These are phyloP conservation scores for Torymus aiolomorphi DNA, from an alignment of 2,888 invertebrate species.

Conservation along the genomic window DNA sequence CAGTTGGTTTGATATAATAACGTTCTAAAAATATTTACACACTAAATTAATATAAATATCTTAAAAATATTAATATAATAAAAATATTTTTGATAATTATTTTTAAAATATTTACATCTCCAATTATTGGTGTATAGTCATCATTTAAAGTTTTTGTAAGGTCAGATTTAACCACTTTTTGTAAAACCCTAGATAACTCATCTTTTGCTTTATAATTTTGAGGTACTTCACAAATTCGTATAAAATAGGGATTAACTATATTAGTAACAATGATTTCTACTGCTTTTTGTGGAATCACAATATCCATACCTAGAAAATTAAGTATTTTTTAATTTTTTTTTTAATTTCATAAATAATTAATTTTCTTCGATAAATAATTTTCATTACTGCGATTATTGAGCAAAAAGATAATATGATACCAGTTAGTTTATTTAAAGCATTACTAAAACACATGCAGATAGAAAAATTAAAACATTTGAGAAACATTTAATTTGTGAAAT, in stretches of 20 bases:
- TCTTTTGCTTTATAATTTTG: conserved; percentile 49
- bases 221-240: conserved; percentile 62
- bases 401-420: too few species aligned
- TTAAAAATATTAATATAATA: conserved; percentile 29
- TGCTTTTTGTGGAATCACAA: conserved; percentile 54
- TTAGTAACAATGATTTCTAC: conserved; percentile 64
- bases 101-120: conserved; percentile 49
- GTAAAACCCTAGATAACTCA: conserved; percentile 57
- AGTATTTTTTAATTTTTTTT: too few species aligned
- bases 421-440: not conserved
- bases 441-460: too few species aligned
- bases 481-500: not conserved
- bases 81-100: not conserved
- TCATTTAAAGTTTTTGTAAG: not conserved
- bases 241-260: conserved; percentile 65
- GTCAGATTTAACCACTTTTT: not conserved
- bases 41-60: conserved; percentile 11
- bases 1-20: not conserved
- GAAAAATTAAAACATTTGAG: too few species aligned
- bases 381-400: too few species aligned
- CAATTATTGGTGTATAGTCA: conserved; percentile 26
- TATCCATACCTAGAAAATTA: not conserved
- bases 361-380: too few species aligned
- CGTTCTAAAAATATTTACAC: too few species aligned
- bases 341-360: too few species aligned